Conservation (phyloP, 2,797 vertebrate genomes). For the Mormyrus proboscirostris region DNA sequence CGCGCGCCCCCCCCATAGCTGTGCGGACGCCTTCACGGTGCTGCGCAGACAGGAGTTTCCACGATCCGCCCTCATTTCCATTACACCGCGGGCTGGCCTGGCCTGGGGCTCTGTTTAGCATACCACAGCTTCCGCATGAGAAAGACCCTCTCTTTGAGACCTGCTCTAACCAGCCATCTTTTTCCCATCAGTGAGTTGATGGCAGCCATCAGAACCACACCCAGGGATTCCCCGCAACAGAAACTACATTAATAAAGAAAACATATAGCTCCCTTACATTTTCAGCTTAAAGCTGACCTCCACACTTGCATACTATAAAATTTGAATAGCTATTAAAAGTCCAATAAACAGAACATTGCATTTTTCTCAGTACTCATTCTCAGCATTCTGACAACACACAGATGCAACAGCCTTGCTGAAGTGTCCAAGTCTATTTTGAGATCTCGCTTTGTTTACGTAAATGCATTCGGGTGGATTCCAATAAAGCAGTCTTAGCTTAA, state of each 20-base stretch:
- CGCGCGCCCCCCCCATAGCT: conserved; percentile 46
- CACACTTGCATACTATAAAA: neutral
- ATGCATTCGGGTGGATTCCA: neutral
- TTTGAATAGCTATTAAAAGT: neutral
- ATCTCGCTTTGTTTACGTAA: neutral
- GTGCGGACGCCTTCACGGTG: conserved; percentile 33
- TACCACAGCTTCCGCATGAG: conserved; percentile 16
- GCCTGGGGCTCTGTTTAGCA: neutral
- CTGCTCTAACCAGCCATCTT: neutral
- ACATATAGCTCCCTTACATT: neutral
- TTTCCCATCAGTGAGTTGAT: neutral
- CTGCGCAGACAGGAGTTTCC: conserved; percentile 1
- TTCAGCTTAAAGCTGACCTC: neutral
- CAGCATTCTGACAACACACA: neutral
- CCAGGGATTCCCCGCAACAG: neutral
- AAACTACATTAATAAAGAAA: neutral
- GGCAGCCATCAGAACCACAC: neutral
- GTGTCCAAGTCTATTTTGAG: neutral
- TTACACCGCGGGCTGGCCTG: neutral
- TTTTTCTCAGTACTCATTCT: neutral
- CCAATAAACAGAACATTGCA: neutral
- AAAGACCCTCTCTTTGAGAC: neutral
- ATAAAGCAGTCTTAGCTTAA: conserved; percentile 22
- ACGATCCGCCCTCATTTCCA: conserved; percentile 27
- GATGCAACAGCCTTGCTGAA: neutral